These are phyloP conservation scores for Platysteira castanea DNA, from an alignment of 2,113 vertebrate genomes.

Conservation along the genomic window DNA sequence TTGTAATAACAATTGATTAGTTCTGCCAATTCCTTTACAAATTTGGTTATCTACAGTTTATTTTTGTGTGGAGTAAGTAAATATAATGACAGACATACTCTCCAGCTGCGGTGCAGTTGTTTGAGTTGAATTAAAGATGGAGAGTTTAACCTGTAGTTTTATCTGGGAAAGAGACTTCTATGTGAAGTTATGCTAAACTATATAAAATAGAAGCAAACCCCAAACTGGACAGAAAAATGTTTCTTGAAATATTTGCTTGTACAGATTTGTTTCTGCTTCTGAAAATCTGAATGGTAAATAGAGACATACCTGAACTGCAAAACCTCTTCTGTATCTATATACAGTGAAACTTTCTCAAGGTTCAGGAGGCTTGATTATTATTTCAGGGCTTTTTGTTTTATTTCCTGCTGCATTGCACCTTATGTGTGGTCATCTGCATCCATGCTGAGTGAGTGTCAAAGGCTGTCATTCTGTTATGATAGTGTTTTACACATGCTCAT, in stretches of 20 bases:
- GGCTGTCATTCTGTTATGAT: neutral
- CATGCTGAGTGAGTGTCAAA: slow-evolving; percentile 17
- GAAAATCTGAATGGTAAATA: neutral
- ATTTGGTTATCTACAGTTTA: slow-evolving; percentile 77
- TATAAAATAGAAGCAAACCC: neutral
- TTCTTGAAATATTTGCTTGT: neutral
- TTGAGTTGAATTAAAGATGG: neutral
- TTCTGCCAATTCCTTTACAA: slow-evolving; percentile 78
- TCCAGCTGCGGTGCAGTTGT: slow-evolving; percentile 32
- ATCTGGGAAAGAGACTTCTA: neutral
- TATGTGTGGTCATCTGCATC: neutral
- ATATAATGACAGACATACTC: slow-evolving; percentile 40
- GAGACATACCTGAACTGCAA: neutral
- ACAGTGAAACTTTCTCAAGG: neutral
- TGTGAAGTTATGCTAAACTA: neutral
- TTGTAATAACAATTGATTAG: slow-evolving; percentile 75
- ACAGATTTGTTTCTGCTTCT: neutral
- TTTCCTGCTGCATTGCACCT: neutral
- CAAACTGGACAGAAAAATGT: neutral
- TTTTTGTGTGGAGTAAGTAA: slow-evolving; percentile 62
- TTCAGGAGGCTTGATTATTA: neutral
- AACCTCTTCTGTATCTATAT: neutral
- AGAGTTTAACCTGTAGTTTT: slow-evolving; percentile 39
- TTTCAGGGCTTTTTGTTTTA: neutral
- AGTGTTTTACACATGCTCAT: neutral